Conservation (phyloP, 2,113 vertebrate species). For the Xenopus tropicalis region UCB_Xtro_10.0 CM004443.2:100190001-100190500, state of each 20-base stretch:
- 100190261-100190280: constrained; percentile 73
- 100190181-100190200: constrained; percentile 68
- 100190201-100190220: constrained; percentile 62
- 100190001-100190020: too few relatives aligned
- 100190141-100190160: constrained; percentile 83
- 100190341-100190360: constrained; percentile 65
- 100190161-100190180: constrained; percentile 95
- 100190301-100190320: constrained; percentile 77
- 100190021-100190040: too few relatives aligned
- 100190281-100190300: constrained; percentile 73
- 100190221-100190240: constrained; percentile 63
- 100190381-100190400: too few relatives aligned
- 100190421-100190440: too few relatives aligned
- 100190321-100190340: constrained; percentile 81
- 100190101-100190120: constrained; percentile 55
- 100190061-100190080: too few relatives aligned
- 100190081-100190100: too few relatives aligned
- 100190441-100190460: too few relatives aligned
- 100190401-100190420: too few relatives aligned
- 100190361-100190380: not conserved
- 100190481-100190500: constrained; percentile 88
- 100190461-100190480: constrained; percentile 66
- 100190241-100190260: constrained; percentile 65
- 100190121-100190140: constrained; percentile 90
- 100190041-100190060: too few relatives aligned